Evolutionary conservation across 2,113 vertebrate genomes (phyloP).

Genomic region (Shinisaurus crocodilurus): DNA sequence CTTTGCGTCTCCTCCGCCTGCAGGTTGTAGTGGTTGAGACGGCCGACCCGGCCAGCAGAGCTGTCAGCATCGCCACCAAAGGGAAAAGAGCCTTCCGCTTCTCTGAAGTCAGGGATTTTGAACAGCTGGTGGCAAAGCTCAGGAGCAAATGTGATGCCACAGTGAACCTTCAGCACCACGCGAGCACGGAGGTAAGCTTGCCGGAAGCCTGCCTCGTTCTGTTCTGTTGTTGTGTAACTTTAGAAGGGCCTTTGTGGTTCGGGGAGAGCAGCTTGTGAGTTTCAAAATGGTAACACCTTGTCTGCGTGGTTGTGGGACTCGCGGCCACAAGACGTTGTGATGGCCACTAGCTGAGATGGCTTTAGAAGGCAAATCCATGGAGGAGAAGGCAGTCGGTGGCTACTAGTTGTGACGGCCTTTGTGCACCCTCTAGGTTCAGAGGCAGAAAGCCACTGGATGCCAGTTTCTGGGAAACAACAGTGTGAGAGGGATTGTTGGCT

Average conservation of each 20-base stretch:
- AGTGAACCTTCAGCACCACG: constrained; percentile 81
- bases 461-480: too few relatives aligned
- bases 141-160: constrained; percentile 80
- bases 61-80: constrained; percentile 87
- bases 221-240: background rate
- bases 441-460: too few relatives aligned
- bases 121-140: constrained; percentile 85
- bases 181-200: constrained; percentile 82
- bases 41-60: constrained; percentile 80
- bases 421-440: too few relatives aligned
- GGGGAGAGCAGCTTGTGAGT: background rate
- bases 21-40: constrained; percentile 90
- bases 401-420: too few relatives aligned
- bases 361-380: background rate
- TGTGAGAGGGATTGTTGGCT: too few relatives aligned
- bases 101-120: constrained; percentile 88
- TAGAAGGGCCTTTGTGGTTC: background rate
- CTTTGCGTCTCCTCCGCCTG: background rate
- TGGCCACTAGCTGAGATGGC: background rate
- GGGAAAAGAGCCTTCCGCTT: constrained; percentile 93
- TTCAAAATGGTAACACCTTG: background rate
- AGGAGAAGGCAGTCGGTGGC: too few relatives aligned
- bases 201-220: background rate
- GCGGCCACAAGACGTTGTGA: background rate
- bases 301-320: background rate